Percentiles rank a stretch among this genome's conserved stretches.
phyloP scores from a whole-genome alignment of 2,113 vertebrate species.

The Poeciliopsis retropinna region DNA sequence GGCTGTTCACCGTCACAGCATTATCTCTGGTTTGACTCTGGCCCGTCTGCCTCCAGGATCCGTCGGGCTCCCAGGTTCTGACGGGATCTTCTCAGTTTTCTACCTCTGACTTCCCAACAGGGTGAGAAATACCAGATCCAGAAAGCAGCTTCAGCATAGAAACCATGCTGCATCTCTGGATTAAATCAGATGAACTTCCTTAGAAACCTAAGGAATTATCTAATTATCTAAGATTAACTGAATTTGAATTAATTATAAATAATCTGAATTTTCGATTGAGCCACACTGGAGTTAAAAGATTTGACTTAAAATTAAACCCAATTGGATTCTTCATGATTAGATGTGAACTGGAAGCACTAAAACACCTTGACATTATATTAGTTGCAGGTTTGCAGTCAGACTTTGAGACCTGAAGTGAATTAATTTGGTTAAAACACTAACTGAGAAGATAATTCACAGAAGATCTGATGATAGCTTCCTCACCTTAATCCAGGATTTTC shows the following conservation, averaged over 20 bases:
- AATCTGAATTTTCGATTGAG: not conserved
- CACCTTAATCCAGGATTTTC: no score
- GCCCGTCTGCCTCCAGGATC: constrained; percentile 42
- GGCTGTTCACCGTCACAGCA: constrained; percentile 58
- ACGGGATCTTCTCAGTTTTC: constrained; percentile 29
- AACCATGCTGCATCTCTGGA: not conserved
- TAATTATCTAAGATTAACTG: not conserved
- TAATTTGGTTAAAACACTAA: no score
- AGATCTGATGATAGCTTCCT: no score
- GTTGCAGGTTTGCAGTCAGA: no score
- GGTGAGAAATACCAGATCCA: constrained; percentile 79
- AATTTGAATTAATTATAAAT: not conserved
- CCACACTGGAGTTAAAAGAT: not conserved
- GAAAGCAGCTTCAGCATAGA: constrained; percentile 36
- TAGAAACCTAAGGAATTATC: not conserved
- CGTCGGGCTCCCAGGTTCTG: constrained; percentile 57
- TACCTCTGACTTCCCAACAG: constrained; percentile 55
- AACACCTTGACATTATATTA: no score
- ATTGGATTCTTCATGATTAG: not conserved
- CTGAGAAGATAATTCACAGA: no score
- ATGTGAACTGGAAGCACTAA: not conserved
- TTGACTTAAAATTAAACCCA: not conserved
- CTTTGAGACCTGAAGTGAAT: no score
- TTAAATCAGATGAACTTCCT: not conserved
- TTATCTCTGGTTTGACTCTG: constrained; percentile 24